Base-by-base conservation (phyloP, 2,888 invertebrate species). In the Amphimallon solstitiale region DNA sequence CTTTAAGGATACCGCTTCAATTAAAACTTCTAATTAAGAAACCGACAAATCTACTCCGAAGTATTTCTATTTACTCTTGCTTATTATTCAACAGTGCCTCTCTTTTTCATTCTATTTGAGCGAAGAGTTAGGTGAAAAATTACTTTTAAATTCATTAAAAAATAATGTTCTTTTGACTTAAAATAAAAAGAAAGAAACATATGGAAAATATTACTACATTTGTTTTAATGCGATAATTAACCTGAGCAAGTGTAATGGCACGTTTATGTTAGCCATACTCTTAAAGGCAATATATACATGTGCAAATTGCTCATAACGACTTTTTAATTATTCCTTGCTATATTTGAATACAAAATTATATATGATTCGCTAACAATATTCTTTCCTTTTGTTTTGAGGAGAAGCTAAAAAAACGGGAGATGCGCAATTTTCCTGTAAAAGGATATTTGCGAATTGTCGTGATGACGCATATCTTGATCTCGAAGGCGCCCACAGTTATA, bases 401-500 rank as follows among this genome's bases (percentile, higher is more conserved):
- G 43, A 29, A 43, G 29, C 29, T 9, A 12, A 29, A 9, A 35
- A 46, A 17, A 48, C 37, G 48, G 17, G 46, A 49, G 65, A 65
- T 67, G 67, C 67, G 67, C 67, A 63, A n/a, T 63, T 63, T 66
- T 67, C 10, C 48, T 67, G 5, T 38, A 67, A 48, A 63, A 63
- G 67, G 67, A 29, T 40, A 45, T 59, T 65, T 60, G 29, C 43
- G 38, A 60, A 48, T n/a, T 29, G 14, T 64, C 63, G n/a, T 56
- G 70, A 65, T 73, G 72, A 72, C 72, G 72, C 72, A 72, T 67
- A 43, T 35, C 59, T 59, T 60, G 64, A 51, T 62, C 64, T 38
- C 65, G 43, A 68, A 67, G 66, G 69, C 66, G 70, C 68, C 73
- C 73, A 70, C 73, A 67, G 43, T 68, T 64, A 71, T 46, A 68